Evolutionary conservation across 1,140 invertebrate species (phyloP), one percentile per base, ranked within the genome.

Genomic region (Orchesella cincta): DNA sequence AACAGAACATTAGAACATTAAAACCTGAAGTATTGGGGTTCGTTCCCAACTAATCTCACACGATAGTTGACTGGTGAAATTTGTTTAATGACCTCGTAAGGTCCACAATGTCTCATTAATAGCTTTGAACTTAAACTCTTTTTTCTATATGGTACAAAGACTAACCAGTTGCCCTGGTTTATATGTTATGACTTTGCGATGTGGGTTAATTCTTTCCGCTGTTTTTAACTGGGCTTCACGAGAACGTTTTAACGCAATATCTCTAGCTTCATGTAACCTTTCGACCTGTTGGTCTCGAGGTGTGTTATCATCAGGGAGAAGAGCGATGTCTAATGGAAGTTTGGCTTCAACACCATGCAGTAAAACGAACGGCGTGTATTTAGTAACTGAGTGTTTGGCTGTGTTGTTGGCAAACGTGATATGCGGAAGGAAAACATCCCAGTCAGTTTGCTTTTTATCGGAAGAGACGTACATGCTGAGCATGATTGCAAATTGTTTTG

Each of bases 391-490:
- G 18, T 46, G 39, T 46, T 46, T 46, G 39, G 5, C 18, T 46
- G 39, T 46, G 39, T 46, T 46, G 39, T 46, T 8, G 18, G 39
- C 39, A 18, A 46, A 46, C 5, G 39, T 46, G 39, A 46, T 18
- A 46, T 46, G 39, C 18, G 39, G 80, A 1, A 87, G 73, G 20
- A 84, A 76, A 0, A 77, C 54, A 70, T 85, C 81, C 85, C 85
- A 87, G 0, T 73, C 31, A 1, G 51, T 31, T 70, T 87, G 85
- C 34, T 86, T 80, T 0, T 82, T 67, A 5, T 82, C 79, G 0
- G 86, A 82, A 18, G 83, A 83, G 0, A 85, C 84, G 0, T 81
- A 75, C 0, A 87, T 77, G 79, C 84, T 83, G 0, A 81, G 79
- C 76, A 87, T 87, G 0, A 88, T 26, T 28, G 39, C 39, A 46